These are phyloP conservation scores for Prosopocoilus inquinatus DNA, from an alignment of 2,888 invertebrate genomes.

Conservation along the genomic window DNA sequence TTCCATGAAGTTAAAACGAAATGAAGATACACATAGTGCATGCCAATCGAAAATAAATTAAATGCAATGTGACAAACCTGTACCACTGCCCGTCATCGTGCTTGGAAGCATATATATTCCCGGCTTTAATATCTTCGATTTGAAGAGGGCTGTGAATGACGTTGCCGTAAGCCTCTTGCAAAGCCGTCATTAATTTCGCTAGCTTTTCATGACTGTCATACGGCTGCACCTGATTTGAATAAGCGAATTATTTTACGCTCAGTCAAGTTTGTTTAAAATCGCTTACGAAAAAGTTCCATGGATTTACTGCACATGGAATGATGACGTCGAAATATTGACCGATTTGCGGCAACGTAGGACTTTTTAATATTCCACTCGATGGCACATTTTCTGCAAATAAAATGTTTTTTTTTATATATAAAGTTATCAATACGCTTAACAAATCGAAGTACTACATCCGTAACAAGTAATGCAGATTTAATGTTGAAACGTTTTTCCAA, in stretches of 20 bases:
- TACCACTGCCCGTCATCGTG: slow-evolving; percentile 71
- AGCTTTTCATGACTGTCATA: slow-evolving; percentile 51
- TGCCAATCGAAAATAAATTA: neutral
- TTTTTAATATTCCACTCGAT: slow-evolving; percentile 44
- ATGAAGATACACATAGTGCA: too few species aligned
- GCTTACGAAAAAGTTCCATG: slow-evolving; percentile 68
- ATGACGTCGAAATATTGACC: slow-evolving; percentile 68
- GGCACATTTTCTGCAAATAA: slow-evolving; percentile 37
- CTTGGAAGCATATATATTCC: slow-evolving; percentile 68
- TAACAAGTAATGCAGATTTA: too few species aligned
- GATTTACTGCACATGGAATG: slow-evolving; percentile 74
- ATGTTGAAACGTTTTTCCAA: too few species aligned
- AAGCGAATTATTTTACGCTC: neutral
- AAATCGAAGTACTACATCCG: too few species aligned
- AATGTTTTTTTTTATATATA: too few species aligned
- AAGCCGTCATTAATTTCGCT: slow-evolving; percentile 62
- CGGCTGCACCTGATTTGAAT: slow-evolving; percentile 54
- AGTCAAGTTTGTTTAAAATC: slow-evolving; percentile 2
- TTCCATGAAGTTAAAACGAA: too few species aligned
- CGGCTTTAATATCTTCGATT: slow-evolving; percentile 48
- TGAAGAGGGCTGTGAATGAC: slow-evolving; percentile 51
- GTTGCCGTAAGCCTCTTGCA: slow-evolving; percentile 62
- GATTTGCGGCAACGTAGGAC: slow-evolving; percentile 50
- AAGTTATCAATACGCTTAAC: too few species aligned
- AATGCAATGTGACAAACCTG: slow-evolving; percentile 53